These are phyloP conservation scores for Brachionus rubens DNA, from an alignment of 1,140 invertebrate genomes.

Conservation along the genomic window DNA sequence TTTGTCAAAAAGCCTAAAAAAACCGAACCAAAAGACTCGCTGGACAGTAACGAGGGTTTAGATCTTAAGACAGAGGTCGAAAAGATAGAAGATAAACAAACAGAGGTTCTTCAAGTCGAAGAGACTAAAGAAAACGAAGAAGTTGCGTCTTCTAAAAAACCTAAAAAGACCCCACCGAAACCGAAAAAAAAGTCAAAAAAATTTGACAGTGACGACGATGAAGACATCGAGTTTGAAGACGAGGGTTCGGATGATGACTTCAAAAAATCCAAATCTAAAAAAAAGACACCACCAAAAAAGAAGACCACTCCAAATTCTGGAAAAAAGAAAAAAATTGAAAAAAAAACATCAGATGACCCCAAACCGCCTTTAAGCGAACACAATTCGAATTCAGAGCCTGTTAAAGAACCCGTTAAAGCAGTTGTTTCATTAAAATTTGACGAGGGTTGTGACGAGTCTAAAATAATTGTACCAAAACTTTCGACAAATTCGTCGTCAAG, in stretches of 20 bases:
- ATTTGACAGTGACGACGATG: not conserved
- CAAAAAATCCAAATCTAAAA: slow-evolving; percentile 12
- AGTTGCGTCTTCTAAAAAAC: not conserved
- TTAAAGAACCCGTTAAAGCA: not conserved
- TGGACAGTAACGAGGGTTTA: too few species aligned
- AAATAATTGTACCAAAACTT: not conserved
- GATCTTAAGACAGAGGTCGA: too few species aligned
- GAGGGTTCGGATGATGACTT: slow-evolving; percentile 10
- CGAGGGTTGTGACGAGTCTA: not conserved
- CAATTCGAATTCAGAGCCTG: not conserved
- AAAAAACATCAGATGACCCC: not conserved
- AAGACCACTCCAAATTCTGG: slow-evolving; percentile 2
- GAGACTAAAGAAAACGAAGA: not conserved
- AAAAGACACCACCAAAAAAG: slow-evolving; percentile 6
- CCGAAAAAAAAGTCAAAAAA: not conserved
- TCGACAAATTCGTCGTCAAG: not conserved
- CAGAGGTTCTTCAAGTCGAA: not conserved
- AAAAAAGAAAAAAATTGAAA: not conserved
- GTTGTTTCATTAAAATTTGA: slow-evolving; percentile 23
- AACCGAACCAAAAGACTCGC: too few species aligned
- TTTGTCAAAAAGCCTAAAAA: too few species aligned
- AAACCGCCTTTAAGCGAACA: not conserved
- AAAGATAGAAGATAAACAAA: too few species aligned
- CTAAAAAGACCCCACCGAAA: not conserved
- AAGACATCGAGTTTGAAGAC: not conserved